Base-by-base conservation (phyloP, 2,113 vertebrate species). In the Cardinalis cardinalis region DNA sequence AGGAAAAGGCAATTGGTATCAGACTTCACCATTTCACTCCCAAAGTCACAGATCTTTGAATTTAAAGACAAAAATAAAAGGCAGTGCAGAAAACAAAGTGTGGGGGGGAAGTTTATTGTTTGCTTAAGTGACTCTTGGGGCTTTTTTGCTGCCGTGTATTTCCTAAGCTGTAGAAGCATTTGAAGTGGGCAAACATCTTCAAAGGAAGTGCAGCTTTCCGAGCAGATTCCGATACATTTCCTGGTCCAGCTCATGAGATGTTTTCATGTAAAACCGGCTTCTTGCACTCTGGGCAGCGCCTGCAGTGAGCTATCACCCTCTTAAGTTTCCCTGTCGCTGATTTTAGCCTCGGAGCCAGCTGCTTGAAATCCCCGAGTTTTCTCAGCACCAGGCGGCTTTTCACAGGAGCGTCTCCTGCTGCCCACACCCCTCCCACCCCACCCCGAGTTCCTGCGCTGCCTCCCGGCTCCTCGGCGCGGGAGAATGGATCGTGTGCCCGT, bases 351-450 rank as follows among this genome's bases (percentile, higher is more conserved):
- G 48, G 18, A 76, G 64, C 31, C 87, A 85, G 89, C 91, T 48
- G 82, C 82, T 64, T 5, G 75, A 55, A 55, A 76, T 58, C 64
- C 25, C 40, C 0, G 63, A 44, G 26, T 92, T 91, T 70, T 63
- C 84, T n/a, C 66, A 12, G 80, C 84, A 65, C 43, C 29, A 1
- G 93, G 2, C 8, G 26, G 48, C 32, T 44, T 91, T 71, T 14
- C 49, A 2, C 31, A 25, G 75, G 48, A 61, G 88, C 5, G 52
- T 56, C 84, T 92, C 77, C 79, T 79, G 32, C 88, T 85, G 76
- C 88, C 43, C 86, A 77, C 94, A 82, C 85, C 77, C 85, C 72
- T 75, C 20, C 70, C 65, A 90, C 87, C 88, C 46, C 89, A 84
- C 65, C 83, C 93, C 23, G 52, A 41, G 70, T 34, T 89, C 84